These are phyloP conservation scores for Leiothrix lutea DNA, from an alignment of 2,113 vertebrate species.

Conservation along the genomic window DNA sequence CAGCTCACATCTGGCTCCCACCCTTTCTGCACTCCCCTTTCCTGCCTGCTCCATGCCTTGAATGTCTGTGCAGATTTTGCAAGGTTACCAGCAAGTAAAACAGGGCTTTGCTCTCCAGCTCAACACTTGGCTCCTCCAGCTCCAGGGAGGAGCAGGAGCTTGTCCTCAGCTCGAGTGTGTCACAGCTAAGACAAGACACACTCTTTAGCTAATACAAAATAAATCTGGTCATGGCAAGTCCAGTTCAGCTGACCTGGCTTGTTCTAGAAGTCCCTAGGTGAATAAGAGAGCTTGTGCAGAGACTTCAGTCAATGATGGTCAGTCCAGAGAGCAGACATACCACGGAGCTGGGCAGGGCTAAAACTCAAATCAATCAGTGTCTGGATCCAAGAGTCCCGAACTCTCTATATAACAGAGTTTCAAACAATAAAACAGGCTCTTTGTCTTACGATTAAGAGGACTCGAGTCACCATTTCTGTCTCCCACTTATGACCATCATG, in stretches of 20 bases:
- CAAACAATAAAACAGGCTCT: neutral
- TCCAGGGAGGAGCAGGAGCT: neutral
- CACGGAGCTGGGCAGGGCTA: neutral
- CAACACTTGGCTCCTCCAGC: neutral
- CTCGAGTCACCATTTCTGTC: neutral
- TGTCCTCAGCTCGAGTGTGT: neutral
- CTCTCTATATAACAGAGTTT: neutral
- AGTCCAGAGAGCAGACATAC: neutral
- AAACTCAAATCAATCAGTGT: neutral
- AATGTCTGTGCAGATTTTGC: neutral
- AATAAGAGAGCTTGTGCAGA: neutral
- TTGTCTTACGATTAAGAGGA: neutral
- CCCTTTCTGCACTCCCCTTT: neutral
- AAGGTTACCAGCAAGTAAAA: neutral
- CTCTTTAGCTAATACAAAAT: neutral
- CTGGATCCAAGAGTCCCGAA: neutral
- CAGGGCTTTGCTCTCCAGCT: neutral
- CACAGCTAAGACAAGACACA: neutral
- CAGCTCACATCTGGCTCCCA: conserved; percentile 3
- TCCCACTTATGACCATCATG: neutral
- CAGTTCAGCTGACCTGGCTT: neutral
- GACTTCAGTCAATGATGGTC: neutral
- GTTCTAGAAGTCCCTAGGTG: neutral
- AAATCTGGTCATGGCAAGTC: neutral
- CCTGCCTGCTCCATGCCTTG: neutral